Evolutionary conservation across 2,888 invertebrate species (phyloP), one percentile per base, ranked within the genome.

Genomic region (Dryobotodes eremita): DNA sequence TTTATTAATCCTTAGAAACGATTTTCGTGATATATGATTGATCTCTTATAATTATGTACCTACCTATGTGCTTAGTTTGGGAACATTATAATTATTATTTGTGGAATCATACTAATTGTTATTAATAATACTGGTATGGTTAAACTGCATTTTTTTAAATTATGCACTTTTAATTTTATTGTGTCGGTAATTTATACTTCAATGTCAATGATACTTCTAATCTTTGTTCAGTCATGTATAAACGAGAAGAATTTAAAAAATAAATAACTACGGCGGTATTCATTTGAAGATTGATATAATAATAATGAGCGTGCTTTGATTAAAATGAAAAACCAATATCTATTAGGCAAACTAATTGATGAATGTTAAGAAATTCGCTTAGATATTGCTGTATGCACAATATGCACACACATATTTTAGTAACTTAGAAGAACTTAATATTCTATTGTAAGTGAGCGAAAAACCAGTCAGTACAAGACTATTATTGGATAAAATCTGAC

Each of bases 21-120:
- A 80, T 79, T 77, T 83, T 77, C 81, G 86, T 88, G 86, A 80
- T 88, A 82, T 88, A 87, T 88, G 88, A 83, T 87, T 81, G 76
- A 88, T 87, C 81, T 77, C 66, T 31, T 68, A 65, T 86, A 86
- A 86, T 85, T 86, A 85, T 86, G 76, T 75, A 65, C 15, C 10
- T 75, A 65, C 15, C 10, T 36, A 79, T 57, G 61, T 46, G 71
- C 78, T 78, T 62, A 78, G 57, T 86, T 83, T 65, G 20, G 68
- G 50, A 76, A 72, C 76, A 70, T 77, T 75, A 80, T 80, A 86
- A 77, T 85, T 75, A 71, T 71, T 59, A 72, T 77, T 66, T 70
- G 77, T 80, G 80, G 57, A 73, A 76, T 78, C 57, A 75, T 75
- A 72, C 73, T 46, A 79, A 26, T 31, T 65, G 55, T 72, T 79